Evolutionary conservation across 1,140 invertebrate species (phyloP), one percentile per base, ranked within the genome.

Genomic region (Drosophila quadrilineata): DNA sequence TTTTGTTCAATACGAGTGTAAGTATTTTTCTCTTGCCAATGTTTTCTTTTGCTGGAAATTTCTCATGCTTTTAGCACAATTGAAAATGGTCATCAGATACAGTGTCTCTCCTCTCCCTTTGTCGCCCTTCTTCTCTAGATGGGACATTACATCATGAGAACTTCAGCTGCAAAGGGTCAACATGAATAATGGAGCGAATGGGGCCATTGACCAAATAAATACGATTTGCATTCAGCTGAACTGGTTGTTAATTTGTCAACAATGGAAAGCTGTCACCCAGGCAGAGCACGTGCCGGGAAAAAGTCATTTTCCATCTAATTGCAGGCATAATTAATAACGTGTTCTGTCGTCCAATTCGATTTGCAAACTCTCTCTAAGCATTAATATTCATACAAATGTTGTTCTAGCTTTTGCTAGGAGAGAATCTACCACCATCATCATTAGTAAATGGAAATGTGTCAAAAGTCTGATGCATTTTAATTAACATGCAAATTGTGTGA

Each of bases 21-120:
- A 67, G 67, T 36, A 58, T 40, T 40, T 71, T 57, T 45, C 26
- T 50, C 35, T 59, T 46, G 64, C 19, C 9, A 19, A 56, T 69
- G 29, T 72, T 69, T 29, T 56, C 43, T 58, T 21, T 49, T 57
- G n/a, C 17, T 45, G 48, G 29, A 40, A 40, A 17, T 54, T 71
- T 71, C 49, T 31, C 43, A 54, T 48, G 75, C 75, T 80, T 57
- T 80, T 71, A 80, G 62, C 17, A 40, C 43, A 80, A 80, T 75
- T 80, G 57, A 60, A 80, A 54, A 17, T 19, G 16, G 3, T 17
- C 6, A 16, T 3, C 10, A n/a, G n/a, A 17, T 36, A 21, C 33
- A 6, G 0, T 5, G n/a, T n/a, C n/a, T n/a, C n/a, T 19, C 16
- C 2, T 0, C 21, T 40, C 3, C 2, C 3, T 4, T 19, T 40